Conservation (phyloP, 2,797 vertebrate genomes). For the Eulemur mongoz region DNA sequence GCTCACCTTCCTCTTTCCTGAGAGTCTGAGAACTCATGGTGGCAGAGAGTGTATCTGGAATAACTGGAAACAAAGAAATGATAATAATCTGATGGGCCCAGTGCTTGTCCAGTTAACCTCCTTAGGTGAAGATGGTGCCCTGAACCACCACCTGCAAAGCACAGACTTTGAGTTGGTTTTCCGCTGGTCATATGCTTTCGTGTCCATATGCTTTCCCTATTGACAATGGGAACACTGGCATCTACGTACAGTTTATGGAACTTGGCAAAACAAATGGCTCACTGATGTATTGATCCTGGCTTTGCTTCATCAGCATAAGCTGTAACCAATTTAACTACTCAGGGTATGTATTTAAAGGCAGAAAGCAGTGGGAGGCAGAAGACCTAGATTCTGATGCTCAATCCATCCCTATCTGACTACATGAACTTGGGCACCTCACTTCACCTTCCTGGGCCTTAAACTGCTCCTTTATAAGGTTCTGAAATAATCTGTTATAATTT, state of each 20-base stretch:
- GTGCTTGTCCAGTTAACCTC: background rate
- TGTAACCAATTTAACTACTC: conserved; percentile 27
- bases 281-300: background rate
- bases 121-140: background rate
- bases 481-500: background rate
- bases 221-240: background rate
- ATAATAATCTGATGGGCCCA: background rate
- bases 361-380: background rate
- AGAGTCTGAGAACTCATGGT: conserved; percentile 78
- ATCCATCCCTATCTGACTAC: background rate
- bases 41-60: conserved; percentile 89
- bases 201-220: background rate
- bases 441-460: background rate
- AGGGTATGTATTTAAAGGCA: background rate
- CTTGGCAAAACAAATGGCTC: background rate
- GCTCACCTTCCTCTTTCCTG: conserved; percentile 85
- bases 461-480: background rate
- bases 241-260: background rate
- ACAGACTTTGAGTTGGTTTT: background rate
- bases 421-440: background rate
- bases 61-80: conserved; percentile 85
- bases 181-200: background rate
- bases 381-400: conserved; percentile 34
- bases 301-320: background rate
- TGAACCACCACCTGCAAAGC: background rate